phyloP scores from a whole-genome alignment of 2,113 vertebrate genomes.

The Centropus unirufus region DNA sequence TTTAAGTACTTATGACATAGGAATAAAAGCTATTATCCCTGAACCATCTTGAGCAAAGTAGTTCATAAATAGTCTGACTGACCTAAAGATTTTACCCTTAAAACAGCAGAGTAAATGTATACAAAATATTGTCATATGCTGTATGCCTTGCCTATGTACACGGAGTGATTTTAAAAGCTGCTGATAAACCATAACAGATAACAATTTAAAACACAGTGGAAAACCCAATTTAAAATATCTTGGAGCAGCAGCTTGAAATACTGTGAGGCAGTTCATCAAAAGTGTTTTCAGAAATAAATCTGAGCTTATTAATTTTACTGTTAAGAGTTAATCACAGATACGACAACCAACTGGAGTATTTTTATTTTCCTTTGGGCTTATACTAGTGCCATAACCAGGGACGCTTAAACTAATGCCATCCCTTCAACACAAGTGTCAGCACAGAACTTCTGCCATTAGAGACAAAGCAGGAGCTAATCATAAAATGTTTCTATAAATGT shows the following conservation, averaged over 20 bases:
- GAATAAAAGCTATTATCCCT: background rate
- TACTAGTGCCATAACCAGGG: background rate
- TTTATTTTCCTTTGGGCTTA: background rate
- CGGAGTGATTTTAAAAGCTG: conserved; percentile 3
- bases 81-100: conserved; percentile 2
- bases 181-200: conserved; percentile 17
- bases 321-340: conserved; percentile 10
- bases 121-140: background rate
- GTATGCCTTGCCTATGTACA: background rate
- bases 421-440: background rate
- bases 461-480: background rate
- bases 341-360: background rate
- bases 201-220: conserved; percentile 16
- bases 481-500: background rate
- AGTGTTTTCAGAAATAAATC: conserved; percentile 31
- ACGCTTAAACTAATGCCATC: background rate
- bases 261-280: background rate
- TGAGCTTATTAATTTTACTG: conserved; percentile 16
- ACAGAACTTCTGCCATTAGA: background rate
- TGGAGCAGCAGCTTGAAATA: conserved; percentile 32
- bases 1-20: background rate
- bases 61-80: conserved; percentile 38
- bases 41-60: conserved; percentile 3
- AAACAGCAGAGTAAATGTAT: background rate
- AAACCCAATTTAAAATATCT: conserved; percentile 43